Base-by-base conservation (phyloP, 1,140 invertebrate genomes). In the Limonius californicus region DNA sequence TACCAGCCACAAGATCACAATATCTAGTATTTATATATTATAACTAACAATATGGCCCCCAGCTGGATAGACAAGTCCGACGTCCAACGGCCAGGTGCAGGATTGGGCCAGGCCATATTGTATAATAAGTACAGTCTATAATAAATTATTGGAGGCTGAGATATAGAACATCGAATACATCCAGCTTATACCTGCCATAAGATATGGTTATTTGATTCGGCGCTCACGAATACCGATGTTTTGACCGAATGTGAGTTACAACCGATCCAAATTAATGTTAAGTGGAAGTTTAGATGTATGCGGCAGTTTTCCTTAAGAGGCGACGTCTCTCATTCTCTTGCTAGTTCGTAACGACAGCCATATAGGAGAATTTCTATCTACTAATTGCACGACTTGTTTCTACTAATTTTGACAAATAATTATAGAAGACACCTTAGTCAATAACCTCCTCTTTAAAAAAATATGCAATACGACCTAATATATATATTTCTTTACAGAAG, bases 41-140 rank as follows among this genome's bases (percentile, higher is more conserved):
- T 6, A 39, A 39, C 35, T 39, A 39, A 39, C 68, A 67, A 69
- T 65, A 70, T 70, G 66, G 68, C 68, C 66, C 61, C 66, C 54
- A 61, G 59, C 59, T 57, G 42, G 59, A 65, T 65, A 65, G 64
- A 65, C 64, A 50, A 65, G 64, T 62, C 57, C 35, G 56, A 61
- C 62, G 45, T 50, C 16, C 45, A 71, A 69, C 67, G 63, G 67
- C 70, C 70, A 71, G 70, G 70, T 71, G 70, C 65, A 62, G 45
- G 45, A 50, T 50, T 50, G 45, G 45, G 9, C 45, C 45, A 50
- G 60, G 66, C 67, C 64, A 68, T 68, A 69, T 69, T 69, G 68
- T 69, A 71, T 69, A 69, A 69, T 68, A 69, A 69, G 68, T 65
- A 67, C 57, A 64, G 63, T 61, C 62, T 60, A 69, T 59, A 68